Conservation (phyloP, 2,888 invertebrate species). For the Platypus cylindrus region DNA sequence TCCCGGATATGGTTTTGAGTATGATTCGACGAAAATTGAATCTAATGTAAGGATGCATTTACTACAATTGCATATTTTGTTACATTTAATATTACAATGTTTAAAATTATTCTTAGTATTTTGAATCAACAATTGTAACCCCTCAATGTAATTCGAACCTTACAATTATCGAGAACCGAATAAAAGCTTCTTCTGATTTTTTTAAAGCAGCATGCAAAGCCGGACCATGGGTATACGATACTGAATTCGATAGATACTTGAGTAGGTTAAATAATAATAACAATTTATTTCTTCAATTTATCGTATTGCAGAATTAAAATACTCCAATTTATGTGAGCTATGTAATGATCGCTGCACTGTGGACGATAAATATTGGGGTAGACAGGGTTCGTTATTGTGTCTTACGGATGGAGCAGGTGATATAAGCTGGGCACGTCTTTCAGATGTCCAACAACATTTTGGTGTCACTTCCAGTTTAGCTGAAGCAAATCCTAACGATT, state of each 20-base stretch:
- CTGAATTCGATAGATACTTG: slow-evolving; percentile 45
- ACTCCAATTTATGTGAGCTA: slow-evolving; percentile 58
- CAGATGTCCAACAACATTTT: slow-evolving; percentile 54
- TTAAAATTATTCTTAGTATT: too few relatives aligned
- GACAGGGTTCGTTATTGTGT: slow-evolving; percentile 68
- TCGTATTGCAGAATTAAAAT: slow-evolving; percentile 41
- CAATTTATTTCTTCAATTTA: neutral
- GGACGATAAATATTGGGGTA: slow-evolving; percentile 72
- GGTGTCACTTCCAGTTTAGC: slow-evolving; percentile 37
- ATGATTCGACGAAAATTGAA: slow-evolving; percentile 64
- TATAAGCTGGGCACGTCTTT: slow-evolving; percentile 67
- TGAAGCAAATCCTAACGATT: slow-evolving; percentile 37
- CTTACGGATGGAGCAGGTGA: slow-evolving; percentile 67
- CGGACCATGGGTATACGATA: slow-evolving; percentile 68
- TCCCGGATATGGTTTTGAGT: slow-evolving; percentile 60
- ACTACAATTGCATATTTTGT: slow-evolving; percentile 3
- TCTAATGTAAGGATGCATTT: slow-evolving; percentile 48
- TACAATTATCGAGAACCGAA: slow-evolving; percentile 62
- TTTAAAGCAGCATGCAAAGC: slow-evolving; percentile 77
- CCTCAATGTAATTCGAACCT: slow-evolving; percentile 55
- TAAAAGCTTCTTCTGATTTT: slow-evolving; percentile 58
- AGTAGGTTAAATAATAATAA: slow-evolving; percentile 46
- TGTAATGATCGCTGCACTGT: slow-evolving; percentile 51
- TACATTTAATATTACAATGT: too few relatives aligned
- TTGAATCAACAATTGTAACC: slow-evolving; percentile 60